Percentiles rank a stretch among this genome's conserved stretches.
phyloP scores from a whole-genome alignment of 2,888 invertebrate species.

The Stramonita haemastoma region DNA sequence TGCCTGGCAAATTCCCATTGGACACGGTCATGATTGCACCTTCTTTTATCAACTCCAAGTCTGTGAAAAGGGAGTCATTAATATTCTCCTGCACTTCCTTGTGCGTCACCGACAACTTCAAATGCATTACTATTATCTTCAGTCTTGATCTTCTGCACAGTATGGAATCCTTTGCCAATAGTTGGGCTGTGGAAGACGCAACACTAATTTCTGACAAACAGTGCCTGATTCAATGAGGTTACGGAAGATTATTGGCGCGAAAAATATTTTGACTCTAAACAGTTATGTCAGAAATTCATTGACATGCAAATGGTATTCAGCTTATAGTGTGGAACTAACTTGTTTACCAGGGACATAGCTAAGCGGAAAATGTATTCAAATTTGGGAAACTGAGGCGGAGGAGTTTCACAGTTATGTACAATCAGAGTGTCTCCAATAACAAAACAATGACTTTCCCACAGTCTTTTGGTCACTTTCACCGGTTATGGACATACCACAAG shows the following conservation, averaged over 20 bases:
- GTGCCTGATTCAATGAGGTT: too few species aligned
- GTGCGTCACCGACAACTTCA: background rate
- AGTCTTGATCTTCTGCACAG: too few species aligned
- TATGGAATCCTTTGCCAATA: too few species aligned
- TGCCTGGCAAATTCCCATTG: background rate
- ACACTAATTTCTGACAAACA: too few species aligned
- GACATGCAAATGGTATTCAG: background rate
- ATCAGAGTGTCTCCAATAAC: too few species aligned
- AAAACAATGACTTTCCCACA: background rate
- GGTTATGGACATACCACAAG: background rate
- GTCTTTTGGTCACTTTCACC: background rate
- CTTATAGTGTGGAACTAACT: background rate
- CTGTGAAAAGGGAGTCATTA: background rate
- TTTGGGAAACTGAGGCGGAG: too few species aligned
- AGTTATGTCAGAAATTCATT: too few species aligned
- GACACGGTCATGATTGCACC: background rate
- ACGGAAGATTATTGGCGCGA: too few species aligned
- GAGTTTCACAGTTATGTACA: too few species aligned
- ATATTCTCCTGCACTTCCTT: background rate
- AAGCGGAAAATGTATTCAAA: background rate
- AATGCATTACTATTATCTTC: too few species aligned
- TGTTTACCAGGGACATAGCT: background rate
- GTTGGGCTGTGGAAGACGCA: too few species aligned
- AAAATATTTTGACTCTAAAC: too few species aligned
- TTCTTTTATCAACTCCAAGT: background rate